A percentile compares a stretch with the other conserved stretches of the same genome.
Evolutionary conservation across 1,140 invertebrate genomes (phyloP).

Genomic region (Zeugodacus cucurbitae): DNA sequence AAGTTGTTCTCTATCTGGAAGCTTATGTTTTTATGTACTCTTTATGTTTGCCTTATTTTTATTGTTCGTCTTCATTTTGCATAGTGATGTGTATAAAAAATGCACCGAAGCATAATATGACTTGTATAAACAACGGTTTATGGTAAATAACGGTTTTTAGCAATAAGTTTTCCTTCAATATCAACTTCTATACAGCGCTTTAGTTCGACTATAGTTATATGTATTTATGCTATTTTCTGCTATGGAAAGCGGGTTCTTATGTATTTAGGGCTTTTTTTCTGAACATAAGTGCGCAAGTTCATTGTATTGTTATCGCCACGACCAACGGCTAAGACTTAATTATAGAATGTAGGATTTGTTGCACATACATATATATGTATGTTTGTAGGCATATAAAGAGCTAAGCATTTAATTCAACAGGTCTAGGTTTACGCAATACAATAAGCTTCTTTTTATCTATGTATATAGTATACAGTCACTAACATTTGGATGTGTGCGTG

Average conservation of each 20-base stretch:
- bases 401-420: background rate
- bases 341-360: background rate
- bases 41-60: background rate
- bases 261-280: background rate
- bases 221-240: no score
- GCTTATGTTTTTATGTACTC: background rate
- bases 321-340: background rate
- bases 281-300: background rate
- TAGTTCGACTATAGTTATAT: no score
- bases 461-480: background rate
- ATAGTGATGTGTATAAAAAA: background rate
- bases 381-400: background rate
- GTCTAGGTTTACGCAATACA: background rate
- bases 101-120: background rate
- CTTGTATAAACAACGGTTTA: background rate
- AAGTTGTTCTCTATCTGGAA: background rate
- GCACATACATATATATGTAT: background rate
- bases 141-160: background rate
- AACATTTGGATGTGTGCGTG: background rate
- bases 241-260: no score
- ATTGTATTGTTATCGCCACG: background rate
- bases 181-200: no score
- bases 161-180: no score
- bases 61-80: background rate
- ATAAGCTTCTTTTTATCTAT: background rate